Evolutionary conservation across 2,113 vertebrate species (phyloP), one percentile per base, ranked within the genome.

Genomic region (Notiomystis cincta): DNA sequence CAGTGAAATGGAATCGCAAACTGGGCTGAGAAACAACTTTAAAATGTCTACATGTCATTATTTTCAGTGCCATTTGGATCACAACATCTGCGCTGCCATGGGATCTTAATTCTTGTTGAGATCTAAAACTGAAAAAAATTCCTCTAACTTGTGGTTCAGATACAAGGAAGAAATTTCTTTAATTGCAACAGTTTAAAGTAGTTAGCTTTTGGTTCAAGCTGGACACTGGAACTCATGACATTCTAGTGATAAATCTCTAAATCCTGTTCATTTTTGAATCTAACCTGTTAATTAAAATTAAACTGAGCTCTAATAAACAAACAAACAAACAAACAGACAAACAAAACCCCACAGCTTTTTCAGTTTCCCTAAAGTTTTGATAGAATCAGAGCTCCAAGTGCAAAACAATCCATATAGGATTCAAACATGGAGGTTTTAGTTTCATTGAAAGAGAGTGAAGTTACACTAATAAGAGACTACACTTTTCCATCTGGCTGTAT

Each of bases 391-490:
- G 20, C 19, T 42, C 13, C 5, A 53, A n/a, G 7, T 21, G 27
- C 44, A 92, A 82, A 24, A 85, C 75, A 58, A n/a, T 31, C 13
- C 0, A 10, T 5, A 14, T 0, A 54, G 15, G 84, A 75, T 28
- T 84, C 42, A 64, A 87, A 57, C 7, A 73, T 0, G 9, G 30
- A 51, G 2, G 2, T 45, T 69, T 77, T 37, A 0, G 0, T 28
- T 64, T 62, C 23, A 25, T 1, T 2, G 2, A 25, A 40, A 58
- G 22, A 30, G 13, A 58, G 14, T 24, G 24, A 75, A 38, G 13
- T 48, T 86, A 71, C 24, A 25, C 1, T 60, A 51, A 60, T 8
- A 6, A 35, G 30, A 54, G 22, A 57, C 13, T 21, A 42, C 0
- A 1, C 12, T 27, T 57, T 57, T 28, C n/a, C 14, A 21, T 24